Evolutionary conservation across 2,797 vertebrate genomes (phyloP).

Genomic region (Gallinago stenura): DNA sequence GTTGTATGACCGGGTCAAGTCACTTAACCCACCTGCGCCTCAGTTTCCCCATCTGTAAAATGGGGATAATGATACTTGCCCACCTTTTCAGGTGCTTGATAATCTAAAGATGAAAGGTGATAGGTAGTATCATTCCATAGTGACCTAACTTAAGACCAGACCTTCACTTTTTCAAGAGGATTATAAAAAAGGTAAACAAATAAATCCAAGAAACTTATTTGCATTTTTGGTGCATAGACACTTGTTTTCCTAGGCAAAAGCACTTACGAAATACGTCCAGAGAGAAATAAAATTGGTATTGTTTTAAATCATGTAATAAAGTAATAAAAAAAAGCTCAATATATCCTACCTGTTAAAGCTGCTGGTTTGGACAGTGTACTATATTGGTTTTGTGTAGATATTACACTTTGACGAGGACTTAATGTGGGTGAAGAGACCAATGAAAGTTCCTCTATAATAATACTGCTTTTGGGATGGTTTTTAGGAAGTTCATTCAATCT

Average conservation of each 20-base stretch:
- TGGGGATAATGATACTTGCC: neutral
- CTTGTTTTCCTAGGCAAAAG: neutral
- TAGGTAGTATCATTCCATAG: neutral
- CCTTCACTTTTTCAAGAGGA: neutral
- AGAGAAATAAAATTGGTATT: neutral
- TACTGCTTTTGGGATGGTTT: conserved; percentile 93
- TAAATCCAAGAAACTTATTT: neutral
- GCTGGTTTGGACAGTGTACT: conserved; percentile 96
- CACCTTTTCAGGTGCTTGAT: neutral
- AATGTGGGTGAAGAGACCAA: conserved; percentile 90
- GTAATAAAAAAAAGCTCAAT: neutral
- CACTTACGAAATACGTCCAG: neutral
- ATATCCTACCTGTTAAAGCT: conserved; percentile 90
- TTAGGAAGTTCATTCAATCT: conserved; percentile 93
- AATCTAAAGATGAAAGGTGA: neutral
- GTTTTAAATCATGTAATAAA: neutral
- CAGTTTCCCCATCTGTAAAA: neutral
- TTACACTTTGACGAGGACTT: conserved; percentile 91
- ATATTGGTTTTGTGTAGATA: conserved; percentile 94
- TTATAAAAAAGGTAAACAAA: neutral
- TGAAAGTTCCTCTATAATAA: conserved; percentile 94
- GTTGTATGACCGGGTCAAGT: neutral
- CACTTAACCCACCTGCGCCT: neutral
- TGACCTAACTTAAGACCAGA: neutral
- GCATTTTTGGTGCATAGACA: neutral